Evolutionary conservation across 2,888 invertebrate genomes (phyloP).

Genomic region (Liodrosophila aerea): DNA sequence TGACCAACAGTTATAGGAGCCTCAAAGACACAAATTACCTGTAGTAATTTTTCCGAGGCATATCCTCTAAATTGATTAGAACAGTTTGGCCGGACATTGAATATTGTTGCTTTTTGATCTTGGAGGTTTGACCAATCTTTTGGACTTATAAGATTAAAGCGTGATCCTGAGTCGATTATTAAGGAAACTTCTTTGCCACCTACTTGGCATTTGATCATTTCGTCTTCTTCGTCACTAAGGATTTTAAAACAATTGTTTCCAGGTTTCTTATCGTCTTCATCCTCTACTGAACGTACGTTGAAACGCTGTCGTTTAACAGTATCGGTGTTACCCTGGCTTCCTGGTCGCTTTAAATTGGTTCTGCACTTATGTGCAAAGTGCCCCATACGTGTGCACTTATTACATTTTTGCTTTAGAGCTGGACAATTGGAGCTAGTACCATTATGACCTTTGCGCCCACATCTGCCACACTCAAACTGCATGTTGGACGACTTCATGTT

Average conservation of each 20-base stretch:
- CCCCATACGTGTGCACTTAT: too few relatives aligned
- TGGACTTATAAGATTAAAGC: slow-evolving; percentile 9
- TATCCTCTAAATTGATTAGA: too few relatives aligned
- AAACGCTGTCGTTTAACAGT: neutral
- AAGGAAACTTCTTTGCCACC: neutral
- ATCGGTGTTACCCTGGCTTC: neutral
- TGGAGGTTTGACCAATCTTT: slow-evolving; percentile 5
- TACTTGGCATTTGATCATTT: slow-evolving; percentile 1
- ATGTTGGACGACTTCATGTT: too few relatives aligned
- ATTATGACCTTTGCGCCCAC: too few relatives aligned
- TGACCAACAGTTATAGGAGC: too few relatives aligned
- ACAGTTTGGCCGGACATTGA: too few relatives aligned
- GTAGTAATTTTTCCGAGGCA: slow-evolving; percentile 14
- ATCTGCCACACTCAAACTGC: too few relatives aligned
- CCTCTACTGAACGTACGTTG: slow-evolving; percentile 1
- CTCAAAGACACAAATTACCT: slow-evolving; percentile 5
- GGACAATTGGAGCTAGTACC: too few relatives aligned
- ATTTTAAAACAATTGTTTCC: slow-evolving; percentile 1
- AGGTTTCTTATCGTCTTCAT: neutral
- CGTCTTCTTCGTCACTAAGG: slow-evolving; percentile 1
- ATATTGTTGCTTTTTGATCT: neutral
- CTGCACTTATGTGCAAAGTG: neutral
- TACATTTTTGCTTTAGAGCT: neutral
- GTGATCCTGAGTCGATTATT: slow-evolving; percentile 2
- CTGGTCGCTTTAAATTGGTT: neutral